phyloP scores from a whole-genome alignment of 2,888 invertebrate species.

The Mystacides longicornis region DNA sequence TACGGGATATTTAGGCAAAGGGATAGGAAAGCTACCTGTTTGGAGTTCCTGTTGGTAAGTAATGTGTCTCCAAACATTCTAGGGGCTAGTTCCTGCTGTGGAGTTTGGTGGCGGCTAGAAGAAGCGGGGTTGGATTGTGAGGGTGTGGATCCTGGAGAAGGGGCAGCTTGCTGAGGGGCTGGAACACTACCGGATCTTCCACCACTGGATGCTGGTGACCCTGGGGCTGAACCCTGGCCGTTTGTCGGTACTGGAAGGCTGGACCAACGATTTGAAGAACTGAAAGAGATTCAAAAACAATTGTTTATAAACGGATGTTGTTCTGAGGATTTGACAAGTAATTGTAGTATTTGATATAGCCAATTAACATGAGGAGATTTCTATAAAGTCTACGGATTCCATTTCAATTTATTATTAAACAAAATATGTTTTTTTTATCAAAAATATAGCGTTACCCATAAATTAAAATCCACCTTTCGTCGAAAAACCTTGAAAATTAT shows the following conservation, averaged over 20 bases:
- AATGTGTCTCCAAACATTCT: constrained; percentile 68
- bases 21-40: constrained; percentile 21
- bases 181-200: constrained; percentile 36
- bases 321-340: no score
- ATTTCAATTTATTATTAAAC: no score
- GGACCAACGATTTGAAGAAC: constrained; percentile 46
- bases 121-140: constrained; percentile 32
- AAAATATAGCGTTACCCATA: no score
- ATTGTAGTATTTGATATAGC: no score
- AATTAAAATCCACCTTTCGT: no score
- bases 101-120: constrained; percentile 37
- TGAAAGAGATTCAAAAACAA: constrained; percentile 26
- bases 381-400: no score
- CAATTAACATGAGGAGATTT: no score
- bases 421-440: no score
- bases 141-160: constrained; percentile 28
- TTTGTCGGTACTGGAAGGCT: constrained; percentile 19
- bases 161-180: constrained; percentile 40
- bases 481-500: no score
- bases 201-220: constrained; percentile 38
- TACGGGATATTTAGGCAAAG: no score
- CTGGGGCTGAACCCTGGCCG: constrained; percentile 26
- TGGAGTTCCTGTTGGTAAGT: constrained; percentile 25
- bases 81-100: constrained; percentile 48
- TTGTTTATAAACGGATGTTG: no score